Percentiles rank a stretch among this genome's conserved stretches.
Conservation (phyloP, 2,888 invertebrate genomes). For the Candidula unifasciata region DNA sequence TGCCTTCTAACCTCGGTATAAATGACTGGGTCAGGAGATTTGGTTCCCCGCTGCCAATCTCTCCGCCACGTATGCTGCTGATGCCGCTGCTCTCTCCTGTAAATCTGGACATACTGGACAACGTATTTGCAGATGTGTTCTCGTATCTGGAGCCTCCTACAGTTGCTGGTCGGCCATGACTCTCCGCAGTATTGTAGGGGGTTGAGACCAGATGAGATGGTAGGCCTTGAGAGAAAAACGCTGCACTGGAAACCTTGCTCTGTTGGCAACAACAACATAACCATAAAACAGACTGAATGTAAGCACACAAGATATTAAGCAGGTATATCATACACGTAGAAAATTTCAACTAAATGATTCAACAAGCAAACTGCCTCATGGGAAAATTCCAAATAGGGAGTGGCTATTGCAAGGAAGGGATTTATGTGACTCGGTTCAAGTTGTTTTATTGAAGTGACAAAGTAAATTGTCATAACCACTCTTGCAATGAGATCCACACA, state of each 20-base stretch:
- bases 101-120: constrained; percentile 51
- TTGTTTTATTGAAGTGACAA: too few relatives aligned
- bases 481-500: too few relatives aligned
- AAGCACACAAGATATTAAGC: too few relatives aligned
- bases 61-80: constrained; percentile 71
- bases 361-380: too few relatives aligned
- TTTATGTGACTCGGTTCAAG: too few relatives aligned
- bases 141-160: not conserved
- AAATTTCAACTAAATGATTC: too few relatives aligned
- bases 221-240: constrained; percentile 62
- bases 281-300: too few relatives aligned
- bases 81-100: constrained; percentile 71
- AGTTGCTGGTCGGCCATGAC: not conserved
- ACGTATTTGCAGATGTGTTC: constrained; percentile 52
- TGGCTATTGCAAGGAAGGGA: too few relatives aligned
- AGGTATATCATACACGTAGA: too few relatives aligned
- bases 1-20: constrained; percentile 65
- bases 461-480: too few relatives aligned
- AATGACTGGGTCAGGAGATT: constrained; percentile 70
- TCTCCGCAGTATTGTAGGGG: constrained; percentile 61
- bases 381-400: too few relatives aligned
- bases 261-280: not conserved
- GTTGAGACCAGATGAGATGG: constrained; percentile 68
- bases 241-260: constrained; percentile 50
- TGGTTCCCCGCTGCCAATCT: constrained; percentile 62